Base-by-base conservation (phyloP, 2,113 vertebrate genomes). In the Channa maculata region DNA sequence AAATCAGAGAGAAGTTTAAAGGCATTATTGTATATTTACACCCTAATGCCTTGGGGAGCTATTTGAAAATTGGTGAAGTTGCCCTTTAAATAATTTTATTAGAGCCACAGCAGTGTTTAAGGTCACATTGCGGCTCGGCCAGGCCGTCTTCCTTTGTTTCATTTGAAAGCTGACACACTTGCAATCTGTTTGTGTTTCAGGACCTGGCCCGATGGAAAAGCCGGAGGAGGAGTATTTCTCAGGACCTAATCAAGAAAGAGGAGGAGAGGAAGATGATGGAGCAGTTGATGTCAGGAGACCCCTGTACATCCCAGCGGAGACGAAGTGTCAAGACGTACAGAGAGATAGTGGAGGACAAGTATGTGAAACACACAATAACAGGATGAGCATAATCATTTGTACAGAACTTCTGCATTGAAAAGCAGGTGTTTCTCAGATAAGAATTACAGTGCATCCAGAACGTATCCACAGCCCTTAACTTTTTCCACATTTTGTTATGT, bases 331-430 rank as follows among this genome's bases (percentile, higher is more conserved):
- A 99, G 92, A 99, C 98, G 10, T 99, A 99, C 92, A 93, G 94
- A 89, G 98, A 99, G 89, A 99, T 99, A 5, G 97, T 99, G 53
- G 94, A 99, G 80, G 98, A 99, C 75, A 99, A 99, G 98, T 99
- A 94, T 0, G 96, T 95, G 50, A 51, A 44, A 57, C 4, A 52
- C 44, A 43, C 4, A 37, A 15, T n/a, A 15, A 43, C 24, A 38
- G 8, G 15, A 14, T 11, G 49, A 75, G 15, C 12, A n/a, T 52
- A 24, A 24, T 39, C 9, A 24, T 53, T 24, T 24, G 24, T 24
- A 24, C 24, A 24, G 24, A 24, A 24, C 24, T 24, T 24, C 24
- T 24, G 24, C 24, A 53, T 8, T 57, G 39, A 50, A 62, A 68
- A 85, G 15, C 36, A 24, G 82, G 73, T 65, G 13, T 59, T 39